phyloP scores from a whole-genome alignment of 1,140 invertebrate species.

The Amyelois transitella region DNA sequence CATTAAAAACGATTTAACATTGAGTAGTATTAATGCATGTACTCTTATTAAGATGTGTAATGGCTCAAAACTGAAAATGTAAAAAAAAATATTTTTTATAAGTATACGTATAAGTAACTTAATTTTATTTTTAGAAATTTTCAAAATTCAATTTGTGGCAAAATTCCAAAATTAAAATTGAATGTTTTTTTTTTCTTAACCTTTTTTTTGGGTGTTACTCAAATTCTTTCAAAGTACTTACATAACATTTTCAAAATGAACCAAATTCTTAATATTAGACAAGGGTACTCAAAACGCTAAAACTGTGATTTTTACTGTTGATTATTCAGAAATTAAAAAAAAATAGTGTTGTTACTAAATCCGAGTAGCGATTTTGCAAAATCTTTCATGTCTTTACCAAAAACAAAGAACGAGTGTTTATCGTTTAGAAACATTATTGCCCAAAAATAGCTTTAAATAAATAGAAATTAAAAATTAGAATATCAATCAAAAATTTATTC shows the following conservation, averaged over 20 bases:
- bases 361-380: constrained; percentile 5
- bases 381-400: too few relatives aligned
- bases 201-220: not conserved
- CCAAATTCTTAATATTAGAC: constrained; percentile 4
- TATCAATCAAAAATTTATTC: too few relatives aligned
- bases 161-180: constrained; percentile 2
- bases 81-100: not conserved
- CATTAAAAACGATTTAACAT: not conserved
- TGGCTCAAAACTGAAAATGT: not conserved
- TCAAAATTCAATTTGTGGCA: not conserved
- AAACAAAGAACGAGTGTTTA: too few relatives aligned
- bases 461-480: too few relatives aligned
- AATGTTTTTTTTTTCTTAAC: not conserved
- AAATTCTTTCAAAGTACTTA: constrained; percentile 1
- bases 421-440: too few relatives aligned
- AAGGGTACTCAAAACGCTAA: constrained; percentile 5
- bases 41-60: not conserved
- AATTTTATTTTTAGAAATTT: not conserved
- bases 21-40: not conserved
- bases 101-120: not conserved
- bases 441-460: too few relatives aligned
- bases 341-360: constrained; percentile 13
- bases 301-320: constrained; percentile 20
- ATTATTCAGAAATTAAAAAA: constrained; percentile 19
- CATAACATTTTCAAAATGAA: constrained; percentile 1